These are phyloP conservation scores for Cerastis leucographa DNA, from an alignment of 2,888 invertebrate genomes.

Conservation along the genomic window DNA sequence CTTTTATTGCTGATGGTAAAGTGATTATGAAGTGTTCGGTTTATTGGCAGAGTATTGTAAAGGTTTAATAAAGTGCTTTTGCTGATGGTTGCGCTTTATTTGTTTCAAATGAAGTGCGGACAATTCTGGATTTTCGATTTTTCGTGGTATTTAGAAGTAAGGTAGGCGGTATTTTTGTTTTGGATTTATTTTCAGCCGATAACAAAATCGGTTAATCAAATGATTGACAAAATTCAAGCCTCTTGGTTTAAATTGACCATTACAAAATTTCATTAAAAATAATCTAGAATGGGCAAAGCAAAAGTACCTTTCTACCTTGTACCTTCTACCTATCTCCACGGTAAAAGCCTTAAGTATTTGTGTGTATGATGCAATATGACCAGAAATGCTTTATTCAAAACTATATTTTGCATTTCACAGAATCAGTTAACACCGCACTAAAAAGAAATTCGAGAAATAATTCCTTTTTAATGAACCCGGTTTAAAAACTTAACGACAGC, in stretches of 20 bases:
- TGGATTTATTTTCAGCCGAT: neutral
- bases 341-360: neutral
- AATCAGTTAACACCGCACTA: neutral
- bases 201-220: neutral
- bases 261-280: neutral
- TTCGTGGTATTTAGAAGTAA: neutral
- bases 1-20: slow-evolving; percentile 18
- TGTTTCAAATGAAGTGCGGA: neutral
- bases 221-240: no score
- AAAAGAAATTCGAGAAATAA: neutral
- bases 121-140: neutral
- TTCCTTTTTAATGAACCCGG: slow-evolving; percentile 10
- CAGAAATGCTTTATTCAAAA: neutral
- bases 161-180: neutral
- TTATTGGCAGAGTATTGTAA: neutral
- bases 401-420: neutral
- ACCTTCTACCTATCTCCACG: neutral
- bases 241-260: neutral
- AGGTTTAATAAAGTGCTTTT: neutral
- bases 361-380: neutral
- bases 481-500: slow-evolving; percentile 1
- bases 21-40: slow-evolving; percentile 29
- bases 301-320: neutral
- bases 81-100: slow-evolving; percentile 1
- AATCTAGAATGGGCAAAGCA: neutral